Evolutionary conservation across 2,113 vertebrate genomes (phyloP).

Genomic region (Saimiri boliviensis): DNA sequence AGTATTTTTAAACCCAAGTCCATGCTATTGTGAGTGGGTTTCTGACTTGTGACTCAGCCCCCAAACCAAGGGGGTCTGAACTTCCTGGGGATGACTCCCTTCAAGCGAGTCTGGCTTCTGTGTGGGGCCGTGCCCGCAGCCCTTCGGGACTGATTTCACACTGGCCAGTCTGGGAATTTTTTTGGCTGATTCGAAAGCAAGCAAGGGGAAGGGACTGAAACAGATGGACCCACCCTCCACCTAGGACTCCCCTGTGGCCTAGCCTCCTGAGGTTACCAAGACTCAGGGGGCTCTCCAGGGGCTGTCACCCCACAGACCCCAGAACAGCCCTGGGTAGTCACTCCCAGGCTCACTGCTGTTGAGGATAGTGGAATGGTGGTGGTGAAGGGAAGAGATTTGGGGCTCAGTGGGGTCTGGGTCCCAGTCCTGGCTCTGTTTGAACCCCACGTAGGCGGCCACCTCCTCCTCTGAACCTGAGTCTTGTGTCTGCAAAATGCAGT

Average conservation of each 20-base stretch:
- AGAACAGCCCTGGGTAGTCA: background rate
- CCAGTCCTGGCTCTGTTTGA: background rate
- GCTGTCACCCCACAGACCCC: background rate
- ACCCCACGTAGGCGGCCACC: background rate
- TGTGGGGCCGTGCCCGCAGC: accelerated
- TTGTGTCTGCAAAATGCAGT: background rate
- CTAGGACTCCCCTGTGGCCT: too few species aligned
- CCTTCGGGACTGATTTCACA: background rate
- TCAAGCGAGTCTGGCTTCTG: accelerated
- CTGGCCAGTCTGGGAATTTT: background rate
- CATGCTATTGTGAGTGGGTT: slow-evolving; percentile 60
- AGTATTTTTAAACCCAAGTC: slow-evolving; percentile 68
- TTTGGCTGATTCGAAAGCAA: background rate
- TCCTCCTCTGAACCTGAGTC: background rate
- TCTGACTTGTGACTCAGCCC: background rate
- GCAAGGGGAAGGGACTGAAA: background rate
- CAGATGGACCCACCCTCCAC: too few species aligned
- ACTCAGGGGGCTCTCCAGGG: background rate
- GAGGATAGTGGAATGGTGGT: background rate
- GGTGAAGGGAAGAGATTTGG: background rate
- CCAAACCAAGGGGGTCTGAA: background rate
- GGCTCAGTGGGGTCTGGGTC: background rate
- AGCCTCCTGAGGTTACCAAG: background rate
- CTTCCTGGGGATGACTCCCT: background rate
- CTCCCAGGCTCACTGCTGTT: background rate